Evolutionary conservation across 2,113 vertebrate species (phyloP), one percentile per base, ranked within the genome.

Genomic region (Romanogobio albipinnatus): DNA sequence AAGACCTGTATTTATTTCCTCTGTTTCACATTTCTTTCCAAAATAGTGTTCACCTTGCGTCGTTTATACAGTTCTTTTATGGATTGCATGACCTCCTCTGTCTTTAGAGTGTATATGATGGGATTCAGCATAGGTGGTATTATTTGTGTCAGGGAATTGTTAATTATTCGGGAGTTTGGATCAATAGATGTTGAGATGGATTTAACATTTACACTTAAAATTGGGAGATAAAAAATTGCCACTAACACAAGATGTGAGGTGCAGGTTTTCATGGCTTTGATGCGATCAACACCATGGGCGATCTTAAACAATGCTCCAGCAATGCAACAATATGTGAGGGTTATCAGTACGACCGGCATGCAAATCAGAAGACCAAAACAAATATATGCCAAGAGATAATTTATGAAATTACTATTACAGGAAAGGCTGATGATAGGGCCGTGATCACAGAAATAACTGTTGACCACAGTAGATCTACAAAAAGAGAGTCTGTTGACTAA

Each of bases 401-500:
- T 89, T 24, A 70, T 22, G 9, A 4, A 47, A 79, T 91, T 73
- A 47, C 88, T 86, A 86, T 91, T 92, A 76, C 93, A 93, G 3
- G 91, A 89, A 29, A 93, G 77, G 19, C 0, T 51, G 82, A 22
- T 89, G 9, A 89, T 1, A 5, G 92, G 91, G 1, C 64, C 87
- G 64, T 93, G 91, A 77, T 94, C 93, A 86, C 93, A 94, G 75
- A 85, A 93, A 87, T 91, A 91, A 39, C 88, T 92, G 13, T 86
- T n/a, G 6, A 93, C 24, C 22, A 78, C 89, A 17, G 89, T 13
- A 47, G 93, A 91, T 36, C 85, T 82, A 88, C 93, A 94, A 77
- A 94, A 94, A 43, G 88, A 92, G 6, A 94, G 80, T 14, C 89
- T 90, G 51, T 87, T 83, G 71, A 93, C 24, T 10, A 91, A 43